Percentiles rank a stretch among this genome's conserved stretches.
phyloP scores from a whole-genome alignment of 1,140 invertebrate genomes.

The Hylaeus volcanicus region DNA sequence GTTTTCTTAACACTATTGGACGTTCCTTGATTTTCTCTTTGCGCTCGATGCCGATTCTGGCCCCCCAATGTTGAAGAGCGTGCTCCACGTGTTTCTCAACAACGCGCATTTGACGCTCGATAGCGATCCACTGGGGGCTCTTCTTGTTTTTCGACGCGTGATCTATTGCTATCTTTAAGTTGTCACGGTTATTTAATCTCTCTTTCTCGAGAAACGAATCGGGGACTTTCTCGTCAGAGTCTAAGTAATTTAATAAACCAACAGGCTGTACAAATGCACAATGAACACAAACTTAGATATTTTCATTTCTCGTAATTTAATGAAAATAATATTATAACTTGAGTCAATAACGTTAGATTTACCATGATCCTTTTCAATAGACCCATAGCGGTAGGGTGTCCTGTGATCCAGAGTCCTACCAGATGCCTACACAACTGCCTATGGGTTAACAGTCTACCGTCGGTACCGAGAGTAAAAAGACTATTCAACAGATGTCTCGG shows the following conservation, averaged over 20 bases:
- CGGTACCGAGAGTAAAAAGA: constrained; percentile 91
- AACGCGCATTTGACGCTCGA: constrained; percentile 87
- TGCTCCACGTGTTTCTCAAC: constrained; percentile 90
- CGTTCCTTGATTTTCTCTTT: constrained; percentile 84
- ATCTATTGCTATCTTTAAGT: constrained; percentile 96
- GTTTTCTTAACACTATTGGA: constrained; percentile 94
- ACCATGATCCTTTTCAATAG: constrained; percentile 95
- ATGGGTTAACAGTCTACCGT: constrained; percentile 89
- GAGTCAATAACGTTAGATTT: constrained; percentile 59
- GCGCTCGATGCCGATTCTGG: constrained; percentile 86
- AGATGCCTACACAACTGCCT: constrained; percentile 97
- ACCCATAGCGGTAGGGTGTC: constrained; percentile 94
- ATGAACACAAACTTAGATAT: constrained; percentile 43
- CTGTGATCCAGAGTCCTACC: constrained; percentile 98
- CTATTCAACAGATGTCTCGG: constrained; percentile 95
- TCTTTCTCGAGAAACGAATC: constrained; percentile 87
- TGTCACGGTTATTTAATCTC: constrained; percentile 92
- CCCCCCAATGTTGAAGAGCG: constrained; percentile 95
- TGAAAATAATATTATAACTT: constrained; percentile 22
- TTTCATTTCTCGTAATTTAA: constrained; percentile 28
- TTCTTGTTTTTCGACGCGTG: constrained; percentile 85
- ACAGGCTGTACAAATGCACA: constrained; percentile 84
- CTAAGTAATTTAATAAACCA: constrained; percentile 94
- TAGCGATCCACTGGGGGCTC: constrained; percentile 85
- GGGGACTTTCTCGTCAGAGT: constrained; percentile 93